phyloP scores from a whole-genome alignment of 30 jellyfish, hydroid and myxozoan species.

The Cassiopea xamachana region DNA sequence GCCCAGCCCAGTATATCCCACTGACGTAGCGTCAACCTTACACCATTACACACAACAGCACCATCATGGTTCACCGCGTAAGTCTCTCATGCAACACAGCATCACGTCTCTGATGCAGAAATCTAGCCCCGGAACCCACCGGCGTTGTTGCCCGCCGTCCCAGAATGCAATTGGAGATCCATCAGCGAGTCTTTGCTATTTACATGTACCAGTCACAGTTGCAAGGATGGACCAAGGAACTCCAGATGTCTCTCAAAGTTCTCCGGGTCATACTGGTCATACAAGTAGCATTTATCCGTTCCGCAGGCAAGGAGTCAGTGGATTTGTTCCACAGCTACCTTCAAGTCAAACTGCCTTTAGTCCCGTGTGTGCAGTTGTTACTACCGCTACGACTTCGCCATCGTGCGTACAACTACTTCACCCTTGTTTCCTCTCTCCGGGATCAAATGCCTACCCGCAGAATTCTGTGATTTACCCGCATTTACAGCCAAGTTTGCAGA shows the following conservation, averaged over 20 bases:
- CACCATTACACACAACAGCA: conserved; percentile 51
- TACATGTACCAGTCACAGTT: conserved; percentile 77
- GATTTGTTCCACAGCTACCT: conserved; percentile 69
- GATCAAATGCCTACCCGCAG: conserved; percentile 68
- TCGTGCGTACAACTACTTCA: conserved; percentile 81
- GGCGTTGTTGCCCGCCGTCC: conserved; percentile 73
- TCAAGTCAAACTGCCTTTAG: conserved; percentile 84
- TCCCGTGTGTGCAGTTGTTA: conserved; percentile 86
- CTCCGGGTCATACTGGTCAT: conserved; percentile 39
- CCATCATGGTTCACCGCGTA: conserved; percentile 60
- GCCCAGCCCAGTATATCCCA: conserved; percentile 69
- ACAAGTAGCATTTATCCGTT: conserved; percentile 50
- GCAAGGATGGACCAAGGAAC: conserved; percentile 73
- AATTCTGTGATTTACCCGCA: conserved; percentile 75
- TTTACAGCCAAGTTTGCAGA: conserved; percentile 53
- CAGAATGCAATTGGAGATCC: conserved; percentile 68
- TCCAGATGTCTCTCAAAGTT: conserved; percentile 38
- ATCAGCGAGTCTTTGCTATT: conserved; percentile 62
- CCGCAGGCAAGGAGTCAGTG: conserved; percentile 65
- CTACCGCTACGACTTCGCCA: conserved; percentile 77
- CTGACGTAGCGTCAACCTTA: conserved; percentile 14
- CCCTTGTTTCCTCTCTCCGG: conserved; percentile 87
- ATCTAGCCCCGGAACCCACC: conserved; percentile 64
- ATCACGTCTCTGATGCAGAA: conserved; percentile 67
- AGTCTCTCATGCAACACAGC: conserved; percentile 71